phyloP scores from a whole-genome alignment of 2,113 vertebrate species.

The Myrmecobius fasciatus region DNA sequence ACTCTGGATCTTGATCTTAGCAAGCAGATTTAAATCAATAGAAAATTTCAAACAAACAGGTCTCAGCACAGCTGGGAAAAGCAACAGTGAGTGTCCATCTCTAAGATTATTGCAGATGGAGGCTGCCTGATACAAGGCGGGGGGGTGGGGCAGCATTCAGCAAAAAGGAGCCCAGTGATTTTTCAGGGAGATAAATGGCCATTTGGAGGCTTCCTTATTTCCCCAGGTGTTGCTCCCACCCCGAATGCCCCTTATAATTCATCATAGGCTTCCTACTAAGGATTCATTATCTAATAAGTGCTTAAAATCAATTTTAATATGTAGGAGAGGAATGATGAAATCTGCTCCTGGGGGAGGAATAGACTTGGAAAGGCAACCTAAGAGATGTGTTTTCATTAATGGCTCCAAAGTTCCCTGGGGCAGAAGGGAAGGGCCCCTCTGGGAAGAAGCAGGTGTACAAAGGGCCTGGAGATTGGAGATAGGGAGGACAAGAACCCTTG shows the following conservation, averaged over 20 bases:
- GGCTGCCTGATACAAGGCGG: background rate
- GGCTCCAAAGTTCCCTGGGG: background rate
- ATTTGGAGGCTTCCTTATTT: background rate
- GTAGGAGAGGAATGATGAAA: background rate
- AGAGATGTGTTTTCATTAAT: background rate
- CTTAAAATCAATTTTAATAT: constrained; percentile 44
- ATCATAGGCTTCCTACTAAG: background rate
- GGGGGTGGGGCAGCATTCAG: background rate
- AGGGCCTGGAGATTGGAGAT: fast-evolving
- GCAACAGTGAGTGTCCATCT: constrained; percentile 32
- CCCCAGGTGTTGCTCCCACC: background rate
- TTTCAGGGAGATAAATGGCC: background rate
- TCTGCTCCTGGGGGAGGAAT: constrained; percentile 5
- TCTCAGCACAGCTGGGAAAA: constrained; percentile 20
- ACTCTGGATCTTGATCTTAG: constrained; percentile 5
- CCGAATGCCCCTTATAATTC: background rate
- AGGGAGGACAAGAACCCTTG: background rate
- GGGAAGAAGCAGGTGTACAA: background rate
- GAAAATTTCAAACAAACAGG: background rate
- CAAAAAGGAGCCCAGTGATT: background rate
- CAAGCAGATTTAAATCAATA: constrained; percentile 39
- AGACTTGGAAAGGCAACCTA: background rate
- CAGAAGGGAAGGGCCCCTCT: background rate
- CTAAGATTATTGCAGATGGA: constrained; percentile 37
- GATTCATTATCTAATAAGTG: constrained; percentile 4